Percentiles rank a stretch among this genome's conserved stretches.
Conservation (phyloP, 2,113 vertebrate genomes). For the Podarcis cretensis region DNA sequence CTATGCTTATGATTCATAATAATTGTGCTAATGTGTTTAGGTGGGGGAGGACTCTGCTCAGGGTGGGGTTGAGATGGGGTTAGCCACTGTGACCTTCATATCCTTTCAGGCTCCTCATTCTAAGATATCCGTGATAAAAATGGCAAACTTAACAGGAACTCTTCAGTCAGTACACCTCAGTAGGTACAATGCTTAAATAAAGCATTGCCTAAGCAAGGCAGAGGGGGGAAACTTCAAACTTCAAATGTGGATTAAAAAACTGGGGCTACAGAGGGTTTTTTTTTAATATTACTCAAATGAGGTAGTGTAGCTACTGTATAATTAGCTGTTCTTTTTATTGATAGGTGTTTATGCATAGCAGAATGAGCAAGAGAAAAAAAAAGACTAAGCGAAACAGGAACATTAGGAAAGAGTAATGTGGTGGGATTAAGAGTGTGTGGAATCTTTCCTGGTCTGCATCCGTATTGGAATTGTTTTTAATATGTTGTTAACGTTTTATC, state of each 20-base stretch:
- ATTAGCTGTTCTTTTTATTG: constrained; percentile 52
- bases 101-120: not conserved
- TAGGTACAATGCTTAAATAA: not conserved
- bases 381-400: constrained; percentile 35
- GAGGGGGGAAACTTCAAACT: constrained; percentile 22
- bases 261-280: constrained; percentile 24
- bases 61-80: not conserved
- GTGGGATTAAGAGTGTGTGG: constrained; percentile 21
- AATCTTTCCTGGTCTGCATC: not conserved
- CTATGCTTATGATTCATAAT: not conserved
- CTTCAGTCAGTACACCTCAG: not conserved
- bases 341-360: constrained; percentile 2
- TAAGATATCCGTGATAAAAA: constrained; percentile 34
- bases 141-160: constrained; percentile 37
- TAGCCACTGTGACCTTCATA: not conserved
- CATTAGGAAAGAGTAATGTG: constrained; percentile 42
- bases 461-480: too few species aligned
- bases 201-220: constrained; percentile 50
- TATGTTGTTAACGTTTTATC: too few species aligned
- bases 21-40: not conserved
- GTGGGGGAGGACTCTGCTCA: not conserved
- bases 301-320: constrained; percentile 30
- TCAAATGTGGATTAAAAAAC: constrained; percentile 32
- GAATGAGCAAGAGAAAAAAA: constrained; percentile 8
- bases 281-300: constrained; percentile 9